Base-by-base conservation (phyloP, 1,140 invertebrate species). In the Diabrotica undecimpunctata region DNA sequence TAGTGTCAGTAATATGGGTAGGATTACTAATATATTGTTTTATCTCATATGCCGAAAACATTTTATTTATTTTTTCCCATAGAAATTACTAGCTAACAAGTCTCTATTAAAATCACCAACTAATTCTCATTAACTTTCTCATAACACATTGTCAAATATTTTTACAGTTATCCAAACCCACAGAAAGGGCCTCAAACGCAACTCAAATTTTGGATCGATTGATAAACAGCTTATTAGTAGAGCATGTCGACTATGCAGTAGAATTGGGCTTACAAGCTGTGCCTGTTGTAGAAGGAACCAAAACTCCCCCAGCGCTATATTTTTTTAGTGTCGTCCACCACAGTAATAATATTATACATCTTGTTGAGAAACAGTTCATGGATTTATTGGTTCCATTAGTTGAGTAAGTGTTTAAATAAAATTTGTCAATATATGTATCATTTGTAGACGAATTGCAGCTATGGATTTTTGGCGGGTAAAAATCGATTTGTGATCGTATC, bases 171-270 rank as follows among this genome's bases (percentile, higher is more conserved):
- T 98, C 95, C 5, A 89, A 87, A 67, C 82, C 86, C 13, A 84
- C 86, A 51, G 95, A 98, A 62, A 77, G 94, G 14, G 83, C 94
- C 0, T 78, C 79, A 8, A 96, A 97, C 80, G 89, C 94, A 0
- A 82, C 91, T 2, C 88, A 90, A 68, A 87, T 99, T 14, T 87
- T 97, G 70, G 95, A 98, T 67, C 87, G 94, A 37, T 77, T 98
- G 13, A 82, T 97, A 6, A 90, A 95, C 68, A 90, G 91, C 77
- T 79, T 99, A 1, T 86, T 97, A 64, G 87, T 88, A 11, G 95
- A 99, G 74, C 95, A 98, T 78, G 90, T 99, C 2, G 95, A 98
- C 78, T 99, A 99, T 82, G 96, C 96, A 0, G 73, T 99, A 8
- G 97, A 99, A 79, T 77, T 99, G 13, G 96, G 93, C 0, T 80